A percentile compares a stretch with the other conserved stretches of the same genome.
Conservation (phyloP, 2,888 invertebrate genomes). For the Beris chalybata region DNA sequence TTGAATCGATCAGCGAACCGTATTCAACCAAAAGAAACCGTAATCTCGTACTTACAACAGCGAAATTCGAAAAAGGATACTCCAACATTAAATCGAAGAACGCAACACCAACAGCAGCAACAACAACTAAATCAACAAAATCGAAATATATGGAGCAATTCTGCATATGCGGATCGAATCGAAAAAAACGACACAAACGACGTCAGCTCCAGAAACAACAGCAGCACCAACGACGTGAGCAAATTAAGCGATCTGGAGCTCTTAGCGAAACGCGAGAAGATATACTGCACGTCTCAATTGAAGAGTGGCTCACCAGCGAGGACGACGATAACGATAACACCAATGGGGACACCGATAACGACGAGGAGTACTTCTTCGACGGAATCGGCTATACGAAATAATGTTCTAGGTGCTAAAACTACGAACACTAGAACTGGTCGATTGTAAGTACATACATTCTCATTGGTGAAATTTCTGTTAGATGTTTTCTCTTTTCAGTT, state of each 20-base stretch:
- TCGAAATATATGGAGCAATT: conserved; percentile 68
- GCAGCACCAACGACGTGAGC: conserved; percentile 53
- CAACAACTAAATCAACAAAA: conserved; percentile 52
- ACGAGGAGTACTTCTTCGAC: conserved; percentile 56
- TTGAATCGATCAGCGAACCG: conserved; percentile 56
- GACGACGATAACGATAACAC: conserved; percentile 42
- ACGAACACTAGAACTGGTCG: conserved; percentile 46
- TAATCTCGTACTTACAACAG: conserved; percentile 58
- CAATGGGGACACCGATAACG: conserved; percentile 19
- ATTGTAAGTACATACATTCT: conserved; percentile 49
- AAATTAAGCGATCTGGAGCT: conserved; percentile 67
- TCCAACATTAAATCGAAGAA: conserved; percentile 56
- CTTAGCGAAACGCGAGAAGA: conserved; percentile 62
- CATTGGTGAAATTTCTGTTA: conserved; percentile 42
- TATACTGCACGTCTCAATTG: conserved; percentile 58
- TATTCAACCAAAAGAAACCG: conserved; percentile 56
- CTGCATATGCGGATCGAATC: conserved; percentile 65
- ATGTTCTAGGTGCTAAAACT: conserved; percentile 1
- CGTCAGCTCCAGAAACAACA: conserved; percentile 50
- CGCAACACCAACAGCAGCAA: conserved; percentile 46
- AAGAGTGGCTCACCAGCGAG: conserved; percentile 56
- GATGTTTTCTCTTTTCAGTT: conserved; percentile 43
- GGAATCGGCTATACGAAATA: conserved; percentile 40
- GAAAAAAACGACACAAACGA: conserved; percentile 49
- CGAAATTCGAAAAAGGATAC: conserved; percentile 59